phyloP scores from a whole-genome alignment of 2,797 vertebrate species.

The Oreortyx pictus region DNA sequence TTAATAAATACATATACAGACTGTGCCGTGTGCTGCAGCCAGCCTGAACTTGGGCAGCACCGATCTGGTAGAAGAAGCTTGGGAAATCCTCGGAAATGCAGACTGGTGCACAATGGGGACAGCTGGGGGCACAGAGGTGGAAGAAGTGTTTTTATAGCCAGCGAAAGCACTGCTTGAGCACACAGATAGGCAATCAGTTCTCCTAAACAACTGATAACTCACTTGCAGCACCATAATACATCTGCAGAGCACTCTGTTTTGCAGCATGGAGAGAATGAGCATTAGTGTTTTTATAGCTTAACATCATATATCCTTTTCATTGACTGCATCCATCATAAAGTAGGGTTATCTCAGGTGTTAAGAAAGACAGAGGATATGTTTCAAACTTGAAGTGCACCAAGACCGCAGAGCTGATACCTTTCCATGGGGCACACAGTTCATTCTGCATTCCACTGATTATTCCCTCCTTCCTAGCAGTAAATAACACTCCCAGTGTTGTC shows the following conservation, averaged over 20 bases:
- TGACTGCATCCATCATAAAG: background rate
- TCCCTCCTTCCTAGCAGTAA: slow-evolving; percentile 16
- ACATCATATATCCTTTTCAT: background rate
- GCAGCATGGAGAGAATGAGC: background rate
- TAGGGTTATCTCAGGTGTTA: background rate
- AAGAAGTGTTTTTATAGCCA: background rate
- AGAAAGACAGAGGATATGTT: background rate
- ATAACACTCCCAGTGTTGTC: background rate
- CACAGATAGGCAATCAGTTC: background rate
- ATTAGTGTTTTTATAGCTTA: background rate
- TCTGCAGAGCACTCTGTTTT: background rate
- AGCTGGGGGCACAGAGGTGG: background rate
- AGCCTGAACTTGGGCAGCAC: background rate
- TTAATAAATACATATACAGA: background rate
- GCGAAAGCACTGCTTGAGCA: background rate
- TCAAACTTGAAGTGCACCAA: background rate
- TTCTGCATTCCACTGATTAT: slow-evolving; percentile 9
- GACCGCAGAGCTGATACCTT: background rate
- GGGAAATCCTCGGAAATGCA: background rate
- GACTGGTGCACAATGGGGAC: background rate
- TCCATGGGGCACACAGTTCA: accelerated
- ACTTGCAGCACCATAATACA: background rate
- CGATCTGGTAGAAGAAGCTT: background rate
- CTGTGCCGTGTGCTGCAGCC: background rate
- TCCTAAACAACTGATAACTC: background rate